Evolutionary conservation across 2,797 vertebrate genomes (phyloP).

Genomic region (Periparus ater): DNA sequence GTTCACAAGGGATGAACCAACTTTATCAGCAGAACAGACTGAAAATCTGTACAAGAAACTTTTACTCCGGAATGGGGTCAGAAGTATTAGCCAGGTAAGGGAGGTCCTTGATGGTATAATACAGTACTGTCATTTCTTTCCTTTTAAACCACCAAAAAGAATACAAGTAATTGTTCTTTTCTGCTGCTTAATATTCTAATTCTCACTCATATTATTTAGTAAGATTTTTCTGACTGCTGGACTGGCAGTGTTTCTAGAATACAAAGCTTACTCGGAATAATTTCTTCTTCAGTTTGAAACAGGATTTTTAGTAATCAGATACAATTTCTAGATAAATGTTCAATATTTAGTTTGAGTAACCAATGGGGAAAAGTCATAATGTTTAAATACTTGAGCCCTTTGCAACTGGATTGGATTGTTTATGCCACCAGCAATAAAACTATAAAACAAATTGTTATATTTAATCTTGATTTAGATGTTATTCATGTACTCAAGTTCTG

Average conservation of each 20-base stretch:
- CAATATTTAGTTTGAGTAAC: neutral
- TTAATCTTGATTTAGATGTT: neutral
- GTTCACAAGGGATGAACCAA: constrained; percentile 92
- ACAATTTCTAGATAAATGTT: neutral
- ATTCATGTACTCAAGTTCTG: neutral
- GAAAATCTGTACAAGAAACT: constrained; percentile 87
- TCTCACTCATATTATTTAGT: neutral
- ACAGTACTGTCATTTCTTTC: neutral
- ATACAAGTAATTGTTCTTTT: neutral
- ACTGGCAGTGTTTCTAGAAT: neutral
- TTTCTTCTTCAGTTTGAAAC: neutral
- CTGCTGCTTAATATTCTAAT: neutral
- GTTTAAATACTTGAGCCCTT: neutral
- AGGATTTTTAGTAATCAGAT: neutral
- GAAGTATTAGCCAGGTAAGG: constrained; percentile 82
- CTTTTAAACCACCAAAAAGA: neutral
- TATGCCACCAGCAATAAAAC: neutral
- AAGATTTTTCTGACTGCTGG: neutral
- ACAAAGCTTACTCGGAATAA: neutral
- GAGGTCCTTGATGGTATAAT: no score
- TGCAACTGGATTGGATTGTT: neutral
- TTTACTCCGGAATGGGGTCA: constrained; percentile 81
- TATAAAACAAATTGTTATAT: neutral
- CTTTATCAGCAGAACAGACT: constrained; percentile 88
- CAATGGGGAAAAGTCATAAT: neutral